phyloP scores from a whole-genome alignment of 2,888 invertebrate genomes.

The Apamea epomidion region DNA sequence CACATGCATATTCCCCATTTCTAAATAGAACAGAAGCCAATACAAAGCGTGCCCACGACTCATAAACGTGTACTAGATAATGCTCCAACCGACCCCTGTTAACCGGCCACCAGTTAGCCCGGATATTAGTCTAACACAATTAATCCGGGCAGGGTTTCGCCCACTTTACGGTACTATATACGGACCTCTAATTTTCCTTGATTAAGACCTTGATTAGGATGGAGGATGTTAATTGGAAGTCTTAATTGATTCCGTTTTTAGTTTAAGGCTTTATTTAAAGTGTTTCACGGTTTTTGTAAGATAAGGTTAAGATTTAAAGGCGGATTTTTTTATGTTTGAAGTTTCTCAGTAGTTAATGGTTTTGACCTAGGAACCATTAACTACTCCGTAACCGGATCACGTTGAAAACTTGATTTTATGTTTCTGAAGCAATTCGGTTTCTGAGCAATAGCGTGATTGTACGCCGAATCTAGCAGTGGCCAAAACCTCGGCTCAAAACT shows the following conservation, averaged over 20 bases:
- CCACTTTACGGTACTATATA: conserved; percentile 50
- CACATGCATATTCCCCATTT: not conserved
- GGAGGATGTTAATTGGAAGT: conserved; percentile 43
- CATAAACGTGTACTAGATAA: conserved; percentile 43
- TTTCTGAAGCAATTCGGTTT: not conserved
- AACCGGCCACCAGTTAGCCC: conserved; percentile 62
- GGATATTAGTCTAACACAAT: conserved; percentile 71
- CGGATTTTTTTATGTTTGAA: too few relatives aligned
- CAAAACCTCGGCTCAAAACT: not conserved
- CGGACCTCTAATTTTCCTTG: conserved; percentile 55
- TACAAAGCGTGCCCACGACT: conserved; percentile 14
- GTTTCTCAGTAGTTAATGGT: too few relatives aligned
- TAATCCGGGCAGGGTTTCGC: conserved; percentile 62
- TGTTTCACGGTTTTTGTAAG: not conserved
- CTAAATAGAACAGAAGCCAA: conserved; percentile 1
- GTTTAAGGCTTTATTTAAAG: not conserved
- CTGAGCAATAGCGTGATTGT: not conserved
- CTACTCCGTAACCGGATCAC: not conserved
- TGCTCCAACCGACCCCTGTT: conserved; percentile 52
- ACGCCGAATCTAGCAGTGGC: too few relatives aligned
- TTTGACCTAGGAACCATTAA: not conserved
- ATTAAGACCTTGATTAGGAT: conserved; percentile 53
- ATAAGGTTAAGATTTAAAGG: not conserved
- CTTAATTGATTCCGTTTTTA: conserved; percentile 24
- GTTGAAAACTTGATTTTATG: not conserved